Evolutionary conservation across 2,888 invertebrate genomes (phyloP).

Genomic region (Leptopilina drosophilae): DNA sequence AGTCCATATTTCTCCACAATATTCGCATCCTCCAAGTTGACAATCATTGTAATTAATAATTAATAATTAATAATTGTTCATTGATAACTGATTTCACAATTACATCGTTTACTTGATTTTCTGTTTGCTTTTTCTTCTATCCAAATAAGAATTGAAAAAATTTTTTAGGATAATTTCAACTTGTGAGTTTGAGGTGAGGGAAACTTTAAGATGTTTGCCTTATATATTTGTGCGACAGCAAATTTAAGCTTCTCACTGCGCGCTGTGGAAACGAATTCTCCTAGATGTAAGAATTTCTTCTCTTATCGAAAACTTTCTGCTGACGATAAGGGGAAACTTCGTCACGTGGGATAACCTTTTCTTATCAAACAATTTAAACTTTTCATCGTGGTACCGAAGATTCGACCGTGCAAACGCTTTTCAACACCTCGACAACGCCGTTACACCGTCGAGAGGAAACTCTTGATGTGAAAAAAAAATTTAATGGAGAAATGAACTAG

Average conservation of each 20-base stretch:
- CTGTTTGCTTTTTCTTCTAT: too few relatives aligned
- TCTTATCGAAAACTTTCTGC: conserved; percentile 39
- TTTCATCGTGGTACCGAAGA: conserved; percentile 31
- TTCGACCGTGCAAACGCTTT: conserved; percentile 26
- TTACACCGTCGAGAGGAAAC: conserved; percentile 15
- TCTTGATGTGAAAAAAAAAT: conserved; percentile 25
- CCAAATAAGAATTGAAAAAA: too few relatives aligned
- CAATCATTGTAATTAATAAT: too few relatives aligned
- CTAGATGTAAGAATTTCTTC: conserved; percentile 2
- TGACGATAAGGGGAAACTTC: conserved; percentile 39
- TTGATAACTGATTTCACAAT: too few relatives aligned
- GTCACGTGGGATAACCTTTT: conserved; percentile 26
- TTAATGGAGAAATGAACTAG: conserved; percentile 10
- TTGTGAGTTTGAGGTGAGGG: not conserved
- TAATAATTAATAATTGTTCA: too few relatives aligned
- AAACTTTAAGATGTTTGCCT: conserved; percentile 26
- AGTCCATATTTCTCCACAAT: too few relatives aligned
- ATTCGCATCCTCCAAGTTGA: too few relatives aligned
- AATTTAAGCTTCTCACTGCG: conserved; percentile 13
- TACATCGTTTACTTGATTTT: too few relatives aligned
- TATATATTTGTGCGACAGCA: conserved; percentile 24
- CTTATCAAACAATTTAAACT: conserved; percentile 41
- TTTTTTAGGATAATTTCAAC: not conserved
- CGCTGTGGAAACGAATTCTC: conserved; percentile 8
- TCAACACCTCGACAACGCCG: conserved; percentile 16